Evolutionary conservation across 2,888 invertebrate species (phyloP), one percentile per base, ranked within the genome.

Genomic region (Phyllotreta striolata): DNA sequence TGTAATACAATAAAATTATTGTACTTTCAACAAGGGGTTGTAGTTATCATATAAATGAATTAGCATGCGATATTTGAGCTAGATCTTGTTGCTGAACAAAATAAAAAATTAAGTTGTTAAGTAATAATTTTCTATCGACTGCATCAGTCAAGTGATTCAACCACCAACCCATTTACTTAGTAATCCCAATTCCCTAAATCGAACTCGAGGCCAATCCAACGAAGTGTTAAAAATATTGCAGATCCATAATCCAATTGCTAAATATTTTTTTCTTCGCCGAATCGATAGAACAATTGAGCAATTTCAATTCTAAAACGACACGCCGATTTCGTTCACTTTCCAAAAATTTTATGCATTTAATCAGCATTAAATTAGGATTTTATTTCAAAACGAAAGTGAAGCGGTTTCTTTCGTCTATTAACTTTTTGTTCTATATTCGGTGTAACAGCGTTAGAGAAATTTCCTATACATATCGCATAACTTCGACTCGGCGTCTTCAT

Each of bases 311-410:
- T 64, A 47, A 49, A 65, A 64, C 66, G 64, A 68, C 62, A 70
- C 66, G 71, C 71, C 60, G 64, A 70, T 68, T 67, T 66, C 64
- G 61, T 65, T 63, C 64, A 66, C 69, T 70, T 69, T 68, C 66
- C 68, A 70, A 70, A 24, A 70, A 70, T 72, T 70, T 66, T 65
- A 68, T 64, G 62, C 61, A 60, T 69, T 72, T 69, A 71, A 72
- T 70, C 63, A 68, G 66, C 70, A 70, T 69, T 68, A 72, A 72
- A 72, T 72, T 70, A 66, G 66, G 63, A 68, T 69, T 51, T 71
- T 70, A 70, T 69, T 66, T 70, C 66, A 65, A 66, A 68, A 70
- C 56, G 70, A 72, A 70, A 72, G 69, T 69, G 44, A 63, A 60
- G 44, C 60, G 64, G 58, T 57, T 67, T 64, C 54, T 62, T 57